Evolutionary conservation across 2,113 vertebrate species (phyloP), one percentile per base, ranked within the genome.

Genomic region (Zosterops lateralis): DNA sequence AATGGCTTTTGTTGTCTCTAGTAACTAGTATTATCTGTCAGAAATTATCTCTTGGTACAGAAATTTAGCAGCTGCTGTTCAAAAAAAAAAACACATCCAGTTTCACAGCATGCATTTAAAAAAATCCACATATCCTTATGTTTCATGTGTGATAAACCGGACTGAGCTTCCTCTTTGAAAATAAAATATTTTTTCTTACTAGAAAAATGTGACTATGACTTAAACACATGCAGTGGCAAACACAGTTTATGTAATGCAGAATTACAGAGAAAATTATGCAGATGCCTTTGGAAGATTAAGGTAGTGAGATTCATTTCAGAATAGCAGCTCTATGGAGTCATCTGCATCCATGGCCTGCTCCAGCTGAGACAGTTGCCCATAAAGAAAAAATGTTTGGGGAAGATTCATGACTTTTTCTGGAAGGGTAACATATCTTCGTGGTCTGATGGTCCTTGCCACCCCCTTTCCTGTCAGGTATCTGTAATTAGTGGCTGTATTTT

Each of bases 21-120:
- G 57, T 66, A 53, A 82, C 70, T 82, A 71, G 72, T 84, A 65
- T 81, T 82, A 73, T 53, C 81, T 89, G 45, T 85, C 84, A 79
- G 53, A 92, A 78, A 36, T 61, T 75, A 87, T 75, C 44, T 61
- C 36, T 71, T 32, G 6, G 70, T 75, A 67, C 51, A 82, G 87
- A 87, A 89, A 84, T 64, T 67, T 44, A 87, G 68, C 61, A 78
- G 57, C 50, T 79, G n/a, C 53, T 45, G 4, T 79, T 87, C 19
- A 7, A 38, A 84, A 84, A 84, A 84, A 83, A 81, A 54, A 62
- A 16, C 2, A 1, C 28, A 60, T 75, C 17, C 15, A 22, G 2
- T 92, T 68, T 86, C 47, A 31, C 31, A 61, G 26, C 14, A 19
- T 58, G 26, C 47, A 29, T 89, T 90, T 66, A 3, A 51, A 92